phyloP scores from a whole-genome alignment of 2,888 invertebrate genomes.

The Eremobia ochroleuca region DNA sequence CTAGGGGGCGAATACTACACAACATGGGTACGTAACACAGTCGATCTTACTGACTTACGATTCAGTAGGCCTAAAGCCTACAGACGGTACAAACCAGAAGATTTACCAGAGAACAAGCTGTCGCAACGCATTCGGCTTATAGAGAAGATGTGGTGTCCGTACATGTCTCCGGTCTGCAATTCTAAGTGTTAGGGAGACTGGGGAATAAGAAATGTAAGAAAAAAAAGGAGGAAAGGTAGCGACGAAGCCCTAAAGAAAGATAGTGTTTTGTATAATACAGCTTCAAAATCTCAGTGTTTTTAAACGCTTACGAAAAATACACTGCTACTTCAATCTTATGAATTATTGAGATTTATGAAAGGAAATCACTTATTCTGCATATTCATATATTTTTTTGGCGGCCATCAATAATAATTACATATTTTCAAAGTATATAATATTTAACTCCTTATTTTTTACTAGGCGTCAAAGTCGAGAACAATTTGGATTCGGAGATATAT shows the following conservation, averaged over 20 bases:
- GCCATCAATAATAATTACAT: too few species aligned
- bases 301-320: too few species aligned
- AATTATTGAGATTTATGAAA: neutral
- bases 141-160: slow-evolving; percentile 86
- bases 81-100: slow-evolving; percentile 60
- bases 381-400: too few species aligned
- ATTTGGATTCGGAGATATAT: too few species aligned
- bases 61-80: slow-evolving; percentile 75
- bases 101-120: slow-evolving; percentile 67
- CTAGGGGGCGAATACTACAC: slow-evolving; percentile 75
- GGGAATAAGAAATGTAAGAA: neutral
- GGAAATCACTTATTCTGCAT: too few species aligned
- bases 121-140: slow-evolving; percentile 68
- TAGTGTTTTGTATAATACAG: neutral
- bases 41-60: slow-evolving; percentile 69
- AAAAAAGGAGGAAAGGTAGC: neutral
- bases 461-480: too few species aligned
- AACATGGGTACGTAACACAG: slow-evolving; percentile 71
- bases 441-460: too few species aligned
- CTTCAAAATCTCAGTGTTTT: neutral
- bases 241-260: neutral
- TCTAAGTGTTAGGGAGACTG: neutral
- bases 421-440: too few species aligned
- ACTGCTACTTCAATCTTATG: neutral
- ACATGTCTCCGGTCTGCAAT: slow-evolving; percentile 75